A percentile compares a stretch with the other conserved stretches of the same genome.
Conservation (phyloP, 2,888 invertebrate species). For the Lathronympha strigana region DNA sequence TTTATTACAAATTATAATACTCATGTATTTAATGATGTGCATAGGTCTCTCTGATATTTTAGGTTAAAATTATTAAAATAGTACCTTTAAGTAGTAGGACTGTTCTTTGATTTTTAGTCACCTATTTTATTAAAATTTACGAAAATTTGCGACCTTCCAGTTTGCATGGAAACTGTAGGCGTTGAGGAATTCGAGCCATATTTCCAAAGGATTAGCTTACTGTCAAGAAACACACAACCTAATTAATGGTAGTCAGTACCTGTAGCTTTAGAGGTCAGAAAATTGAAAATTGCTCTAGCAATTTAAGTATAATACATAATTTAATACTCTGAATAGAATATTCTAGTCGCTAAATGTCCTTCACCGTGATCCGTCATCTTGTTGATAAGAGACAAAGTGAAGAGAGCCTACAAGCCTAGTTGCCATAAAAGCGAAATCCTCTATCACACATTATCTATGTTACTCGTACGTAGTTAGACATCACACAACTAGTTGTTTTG, state of each 20-base stretch:
- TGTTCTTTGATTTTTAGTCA: too few species aligned
- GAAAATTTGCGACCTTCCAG: too few species aligned
- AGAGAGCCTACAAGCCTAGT: not conserved
- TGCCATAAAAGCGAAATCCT: slow-evolving; percentile 1
- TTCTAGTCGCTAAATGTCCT: slow-evolving; percentile 17
- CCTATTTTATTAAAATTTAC: too few species aligned
- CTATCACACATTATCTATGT: slow-evolving; percentile 6
- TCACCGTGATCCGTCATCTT: slow-evolving; percentile 15
- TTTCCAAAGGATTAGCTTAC: too few species aligned
- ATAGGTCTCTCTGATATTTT: not conserved
- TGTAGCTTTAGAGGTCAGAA: not conserved
- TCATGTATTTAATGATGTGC: not conserved
- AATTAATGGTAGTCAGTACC: not conserved
- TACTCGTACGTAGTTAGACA: not conserved
- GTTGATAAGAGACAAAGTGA: slow-evolving; percentile 23
- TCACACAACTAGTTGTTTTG: not conserved
- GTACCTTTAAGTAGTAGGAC: too few species aligned
- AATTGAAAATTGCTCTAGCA: not conserved
- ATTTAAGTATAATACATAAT: not conserved
- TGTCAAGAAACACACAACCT: too few species aligned
- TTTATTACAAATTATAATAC: not conserved
- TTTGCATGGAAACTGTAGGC: too few species aligned
- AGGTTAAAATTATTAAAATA: too few species aligned
- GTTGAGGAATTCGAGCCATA: too few species aligned
- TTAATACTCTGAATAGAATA: slow-evolving; percentile 1